Percentiles rank a stretch among this genome's conserved stretches.
Evolutionary conservation across 2,888 invertebrate species (phyloP).

Genomic region (Diploptera punctata): DNA sequence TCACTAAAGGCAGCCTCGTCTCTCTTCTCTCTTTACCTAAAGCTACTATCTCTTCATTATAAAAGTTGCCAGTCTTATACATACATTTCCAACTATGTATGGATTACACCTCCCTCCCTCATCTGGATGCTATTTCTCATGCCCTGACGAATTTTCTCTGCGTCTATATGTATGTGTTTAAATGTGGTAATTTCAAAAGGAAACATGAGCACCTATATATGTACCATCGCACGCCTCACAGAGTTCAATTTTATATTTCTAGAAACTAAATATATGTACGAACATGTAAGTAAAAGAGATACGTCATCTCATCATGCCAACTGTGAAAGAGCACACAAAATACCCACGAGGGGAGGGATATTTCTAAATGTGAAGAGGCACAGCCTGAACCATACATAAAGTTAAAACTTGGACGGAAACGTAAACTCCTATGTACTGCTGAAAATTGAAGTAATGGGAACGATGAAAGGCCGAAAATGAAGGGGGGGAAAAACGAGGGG

Average conservation of each 20-base stretch:
- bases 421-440: background rate
- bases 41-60: slow-evolving; percentile 14
- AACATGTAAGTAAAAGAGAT: background rate
- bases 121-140: background rate
- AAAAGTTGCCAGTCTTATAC: slow-evolving; percentile 12
- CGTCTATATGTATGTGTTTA: slow-evolving; percentile 11
- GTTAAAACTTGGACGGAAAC: slow-evolving; percentile 1
- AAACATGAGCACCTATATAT: slow-evolving; percentile 16
- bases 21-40: background rate
- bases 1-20: background rate
- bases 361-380: no score
- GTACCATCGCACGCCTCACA: slow-evolving; percentile 12
- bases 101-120: background rate
- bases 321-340: slow-evolving; percentile 20
- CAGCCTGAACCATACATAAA: background rate
- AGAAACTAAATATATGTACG: slow-evolving; percentile 23
- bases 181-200: slow-evolving; percentile 31
- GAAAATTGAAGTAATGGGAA: background rate
- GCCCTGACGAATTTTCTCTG: slow-evolving; percentile 19
- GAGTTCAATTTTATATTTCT: slow-evolving; percentile 20
- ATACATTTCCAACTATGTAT: background rate
- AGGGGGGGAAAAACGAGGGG: background rate
- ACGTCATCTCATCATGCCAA: slow-evolving; percentile 12
- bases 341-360: background rate
- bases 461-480: background rate